Base-by-base conservation (phyloP, 2,113 vertebrate species). In the Neotragus moschatus region DNA sequence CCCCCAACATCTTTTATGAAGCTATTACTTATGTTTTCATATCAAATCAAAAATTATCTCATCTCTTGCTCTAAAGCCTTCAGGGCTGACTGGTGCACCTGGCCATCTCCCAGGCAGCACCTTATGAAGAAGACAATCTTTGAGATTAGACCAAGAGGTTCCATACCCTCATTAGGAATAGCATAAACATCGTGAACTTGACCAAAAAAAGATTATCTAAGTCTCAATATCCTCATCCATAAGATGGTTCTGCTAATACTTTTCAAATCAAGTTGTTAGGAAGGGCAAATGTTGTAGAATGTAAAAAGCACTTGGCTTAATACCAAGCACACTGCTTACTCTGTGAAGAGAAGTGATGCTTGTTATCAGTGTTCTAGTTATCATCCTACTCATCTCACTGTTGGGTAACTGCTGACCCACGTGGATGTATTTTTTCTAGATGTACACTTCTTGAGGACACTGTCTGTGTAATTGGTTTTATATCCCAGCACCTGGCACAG, bases 391-490 rank as follows among this genome's bases (percentile, higher is more conserved):
- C 60, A 33, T 88, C 90, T 97, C 91, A 47, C 84, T 84, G 90
- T 88, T 66, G 91, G 88, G 51, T 93, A 93, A 97, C 94, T 95
- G 96, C 85, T 55, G 26, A 93, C 79, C 97, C 96, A 92, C 4
- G 33, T 91, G 93, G 47, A 28, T 55, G 81, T 96, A 90, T 98
- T 97, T 96, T 87, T 95, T 96, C 58, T 97, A 92, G 80, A 97
- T 96, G 95, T 82, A 94, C 66, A 77, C 92, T 97, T 97, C 96
- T 98, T 96, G 91, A 96, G 84, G 96, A 97, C 96, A 97, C 94
- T 96, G 86, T 93, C 89, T 95, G 93, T 55, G 75, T 98, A 97
- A 98, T 98, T 98, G 95, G 84, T 98, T 98, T 98, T 97, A 98
- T 95, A 95, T 90, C 88, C 81, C 56, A 96, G 90, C 96, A 98